Evolutionary conservation across 2,888 invertebrate species (phyloP), one percentile per base, ranked within the genome.

Genomic region (Pammene aurita): DNA sequence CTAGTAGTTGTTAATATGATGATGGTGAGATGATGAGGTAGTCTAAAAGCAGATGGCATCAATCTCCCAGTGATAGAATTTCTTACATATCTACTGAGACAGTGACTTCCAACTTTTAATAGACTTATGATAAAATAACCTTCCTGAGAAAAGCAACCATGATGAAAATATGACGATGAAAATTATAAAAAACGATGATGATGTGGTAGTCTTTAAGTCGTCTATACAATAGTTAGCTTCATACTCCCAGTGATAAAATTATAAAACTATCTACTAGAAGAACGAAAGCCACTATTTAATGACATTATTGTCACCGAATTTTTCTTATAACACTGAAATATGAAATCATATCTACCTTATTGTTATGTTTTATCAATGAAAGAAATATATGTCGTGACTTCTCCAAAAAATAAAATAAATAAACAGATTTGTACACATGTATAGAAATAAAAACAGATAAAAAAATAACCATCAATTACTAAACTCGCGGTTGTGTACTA

Each of bases 61-160:
- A 76, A 66, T 65, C 61, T 73, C 73, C 76, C 76, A 78, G 76
- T 79, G 79, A 75, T 77, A 78, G 74, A 74, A 72, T 71, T 38
- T 5, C 4, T n/a, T 65, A 76, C 74, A 66, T 79, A 76, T 74
- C 75, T 67, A 62, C 72, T 73, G 68, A 71, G 61, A 35, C n/a
- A 66, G 16, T 71, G 72, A 72, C 50, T 57, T 44, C 67, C 65
- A 38, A 26, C 11, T 44, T 34, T 65, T 76, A 71, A 73, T 72
- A 72, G 69, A 66, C 57, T 50, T 56, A 10, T 7, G 18, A 35
- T 42, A n/a, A 41, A 11, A 16, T 55, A 9, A 1, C 35, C 10
- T 5, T 56, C 7, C 7, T 13, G 7, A 57, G n/a, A 42, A 7
- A 16, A 56, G 7, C 16, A 34, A 11, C 6, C 10, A 16, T 26